These are phyloP conservation scores for Festucalex cinctus DNA, from an alignment of 2,113 vertebrate genomes.

Conservation along the genomic window DNA sequence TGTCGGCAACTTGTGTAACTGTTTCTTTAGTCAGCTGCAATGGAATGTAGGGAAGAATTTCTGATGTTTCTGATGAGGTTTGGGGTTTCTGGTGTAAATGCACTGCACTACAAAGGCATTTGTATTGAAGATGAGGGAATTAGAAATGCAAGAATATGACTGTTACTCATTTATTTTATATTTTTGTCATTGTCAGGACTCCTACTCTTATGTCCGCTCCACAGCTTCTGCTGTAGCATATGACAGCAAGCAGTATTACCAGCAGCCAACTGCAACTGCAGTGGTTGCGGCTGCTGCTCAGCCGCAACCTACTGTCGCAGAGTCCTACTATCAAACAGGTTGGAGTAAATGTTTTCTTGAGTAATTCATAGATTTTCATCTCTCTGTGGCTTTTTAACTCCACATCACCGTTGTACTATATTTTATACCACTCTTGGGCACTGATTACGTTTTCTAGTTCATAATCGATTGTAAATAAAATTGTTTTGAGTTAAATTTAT, in stretches of 20 bases:
- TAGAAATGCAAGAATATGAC: neutral
- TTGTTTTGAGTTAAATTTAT: neutral
- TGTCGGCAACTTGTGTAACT: no score
- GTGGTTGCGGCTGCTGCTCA: conserved; percentile 86
- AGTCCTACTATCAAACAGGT: conserved; percentile 98
- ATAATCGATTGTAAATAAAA: neutral
- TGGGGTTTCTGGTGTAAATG: no score
- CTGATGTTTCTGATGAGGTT: no score
- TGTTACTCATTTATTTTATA: no score
- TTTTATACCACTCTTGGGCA: no score
- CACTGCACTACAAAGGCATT: neutral
- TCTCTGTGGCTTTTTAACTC: no score
- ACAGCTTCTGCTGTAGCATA: conserved; percentile 91
- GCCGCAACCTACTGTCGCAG: conserved; percentile 89
- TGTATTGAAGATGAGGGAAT: neutral
- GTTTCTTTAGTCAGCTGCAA: no score
- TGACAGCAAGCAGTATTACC: conserved; percentile 97
- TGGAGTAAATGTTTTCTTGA: neutral
- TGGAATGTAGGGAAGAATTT: no score
- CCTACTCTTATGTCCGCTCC: conserved; percentile 93
- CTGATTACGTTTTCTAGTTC: no score
- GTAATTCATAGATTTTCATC: no score
- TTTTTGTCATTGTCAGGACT: conserved; percentile 77
- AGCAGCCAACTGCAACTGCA: conserved; percentile 87
- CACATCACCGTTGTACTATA: no score